Conservation (phyloP, 2,888 invertebrate species). For the Spicauda simplicius region DNA sequence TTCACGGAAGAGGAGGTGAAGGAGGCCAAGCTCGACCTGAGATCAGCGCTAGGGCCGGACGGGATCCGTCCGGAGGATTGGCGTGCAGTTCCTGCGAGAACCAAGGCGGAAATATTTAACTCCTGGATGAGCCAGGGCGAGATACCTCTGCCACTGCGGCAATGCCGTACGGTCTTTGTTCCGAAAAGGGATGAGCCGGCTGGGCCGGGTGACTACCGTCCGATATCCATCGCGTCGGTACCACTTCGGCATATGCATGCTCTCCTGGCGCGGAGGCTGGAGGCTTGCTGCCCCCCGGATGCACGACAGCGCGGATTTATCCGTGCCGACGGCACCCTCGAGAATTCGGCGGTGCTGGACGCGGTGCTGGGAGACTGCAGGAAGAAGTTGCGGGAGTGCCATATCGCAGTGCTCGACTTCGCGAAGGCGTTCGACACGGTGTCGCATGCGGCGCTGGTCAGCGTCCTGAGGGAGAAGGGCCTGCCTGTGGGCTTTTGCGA, state of each 20-base stretch:
- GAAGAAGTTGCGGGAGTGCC: slow-evolving; percentile 51
- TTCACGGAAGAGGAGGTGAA: slow-evolving; percentile 39
- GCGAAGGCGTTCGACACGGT: slow-evolving; percentile 67
- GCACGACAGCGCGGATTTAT: slow-evolving; percentile 47
- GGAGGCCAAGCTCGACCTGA: background rate
- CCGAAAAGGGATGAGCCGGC: slow-evolving; percentile 43
- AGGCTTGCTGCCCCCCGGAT: slow-evolving; percentile 44
- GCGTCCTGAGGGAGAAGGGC: slow-evolving; percentile 52
- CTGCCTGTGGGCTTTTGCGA: slow-evolving; percentile 50
- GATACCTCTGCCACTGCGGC: slow-evolving; percentile 38
- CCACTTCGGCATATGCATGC: slow-evolving; percentile 49
- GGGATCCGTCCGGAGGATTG: background rate
- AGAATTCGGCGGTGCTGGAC: slow-evolving; percentile 53
- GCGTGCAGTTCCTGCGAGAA: background rate
- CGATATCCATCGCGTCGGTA: slow-evolving; percentile 48
- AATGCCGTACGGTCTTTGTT: slow-evolving; percentile 44
- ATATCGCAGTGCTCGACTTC: slow-evolving; percentile 63
- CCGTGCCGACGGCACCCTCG: slow-evolving; percentile 57
- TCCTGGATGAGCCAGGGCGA: slow-evolving; percentile 37
- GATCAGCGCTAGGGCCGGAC: background rate
- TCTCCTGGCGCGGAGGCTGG: slow-evolving; percentile 44
- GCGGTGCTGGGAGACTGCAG: slow-evolving; percentile 46
- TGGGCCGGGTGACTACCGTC: slow-evolving; percentile 48
- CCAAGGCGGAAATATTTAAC: slow-evolving; percentile 32
- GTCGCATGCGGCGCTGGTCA: slow-evolving; percentile 50